Evolutionary conservation across 2,797 vertebrate species (phyloP).

Genomic region (Chaunax sp.): DNA sequence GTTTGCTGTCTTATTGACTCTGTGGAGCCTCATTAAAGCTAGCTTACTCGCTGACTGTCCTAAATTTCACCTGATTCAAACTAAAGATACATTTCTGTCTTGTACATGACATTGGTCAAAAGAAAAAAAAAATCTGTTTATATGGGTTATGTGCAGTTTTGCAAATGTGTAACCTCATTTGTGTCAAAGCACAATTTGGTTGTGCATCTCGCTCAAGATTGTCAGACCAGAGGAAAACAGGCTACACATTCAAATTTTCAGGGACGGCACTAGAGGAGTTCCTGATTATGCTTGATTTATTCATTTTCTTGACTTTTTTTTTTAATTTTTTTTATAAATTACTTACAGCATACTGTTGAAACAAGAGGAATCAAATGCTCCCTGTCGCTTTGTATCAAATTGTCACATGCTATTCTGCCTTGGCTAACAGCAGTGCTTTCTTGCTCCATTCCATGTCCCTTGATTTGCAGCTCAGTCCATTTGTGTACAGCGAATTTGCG

Average conservation of each 20-base stretch:
- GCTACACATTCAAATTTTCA: too few species aligned
- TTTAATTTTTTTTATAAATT: too few species aligned
- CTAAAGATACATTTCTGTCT: conserved; percentile 15
- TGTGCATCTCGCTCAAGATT: too few species aligned
- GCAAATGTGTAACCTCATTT: conserved; percentile 6
- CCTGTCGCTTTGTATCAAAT: too few species aligned
- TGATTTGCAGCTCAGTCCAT: conserved; percentile 93
- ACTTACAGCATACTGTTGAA: too few species aligned
- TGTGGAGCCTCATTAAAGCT: conserved; percentile 31
- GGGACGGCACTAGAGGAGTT: too few species aligned
- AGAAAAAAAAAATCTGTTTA: not conserved
- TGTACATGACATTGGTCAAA: not conserved
- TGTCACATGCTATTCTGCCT: too few species aligned
- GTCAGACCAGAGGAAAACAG: too few species aligned
- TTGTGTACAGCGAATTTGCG: conserved; percentile 99
- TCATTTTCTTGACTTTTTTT: too few species aligned
- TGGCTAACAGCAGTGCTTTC: too few species aligned
- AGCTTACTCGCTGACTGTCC: conserved; percentile 2
- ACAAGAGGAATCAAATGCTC: too few species aligned
- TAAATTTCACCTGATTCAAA: conserved; percentile 18
- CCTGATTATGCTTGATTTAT: too few species aligned
- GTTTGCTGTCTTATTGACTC: conserved; percentile 33
- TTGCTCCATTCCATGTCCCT: conserved; percentile 7
- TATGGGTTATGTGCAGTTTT: not conserved
- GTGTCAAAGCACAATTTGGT: not conserved